Evolutionary conservation across 2,113 vertebrate genomes (phyloP), one percentile per base, ranked within the genome.

Genomic region (Sminthopsis crassicaudata): DNA sequence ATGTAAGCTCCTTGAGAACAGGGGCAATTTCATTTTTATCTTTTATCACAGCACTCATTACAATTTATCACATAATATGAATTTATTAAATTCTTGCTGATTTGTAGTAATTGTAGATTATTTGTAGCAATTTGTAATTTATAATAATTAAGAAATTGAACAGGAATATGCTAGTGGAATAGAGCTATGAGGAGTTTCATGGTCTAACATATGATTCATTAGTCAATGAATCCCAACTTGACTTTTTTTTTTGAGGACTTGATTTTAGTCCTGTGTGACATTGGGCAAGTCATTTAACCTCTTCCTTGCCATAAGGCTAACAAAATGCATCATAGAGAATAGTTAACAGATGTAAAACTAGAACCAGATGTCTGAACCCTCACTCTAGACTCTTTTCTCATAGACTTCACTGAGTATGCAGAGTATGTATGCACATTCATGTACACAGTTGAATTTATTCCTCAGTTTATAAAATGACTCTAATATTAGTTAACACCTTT

Each of bases 61-160:
- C 36, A 76, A 16, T n/a, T 6, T 42, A n/a, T 16, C 19, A 42
- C 19, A 42, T 84, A 84, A 42, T n/a, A 42, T 0, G 16, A 22
- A 16, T 36, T 84, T 42, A 23, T 42, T 36, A 48, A 89, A 93
- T 7, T 10, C 7, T 23, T 91, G 5, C 30, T 46, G 92, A 46
- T n/a, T 51, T n/a, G 42, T 24, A 23, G 57, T 8, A 27, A 57
- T 76, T 50, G 11, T 84, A 91, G 53, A 51, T 67, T 53, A 60
- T 27, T 92, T 55, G 92, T 84, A 55, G 12, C 53, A 57, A 0
- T 89, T 92, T 19, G 24, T 24, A 36, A 46, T 48, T 12, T 5
- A 53, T 96, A 89, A 91, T 22, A 57, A 91, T 92, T 67, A 92
- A 94, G 11, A 94, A 19, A 92, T 91, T 67, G 89, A 46, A 89